These are phyloP conservation scores for Antrozous pallidus DNA, from an alignment of 2,797 vertebrate genomes.

Conservation along the genomic window DNA sequence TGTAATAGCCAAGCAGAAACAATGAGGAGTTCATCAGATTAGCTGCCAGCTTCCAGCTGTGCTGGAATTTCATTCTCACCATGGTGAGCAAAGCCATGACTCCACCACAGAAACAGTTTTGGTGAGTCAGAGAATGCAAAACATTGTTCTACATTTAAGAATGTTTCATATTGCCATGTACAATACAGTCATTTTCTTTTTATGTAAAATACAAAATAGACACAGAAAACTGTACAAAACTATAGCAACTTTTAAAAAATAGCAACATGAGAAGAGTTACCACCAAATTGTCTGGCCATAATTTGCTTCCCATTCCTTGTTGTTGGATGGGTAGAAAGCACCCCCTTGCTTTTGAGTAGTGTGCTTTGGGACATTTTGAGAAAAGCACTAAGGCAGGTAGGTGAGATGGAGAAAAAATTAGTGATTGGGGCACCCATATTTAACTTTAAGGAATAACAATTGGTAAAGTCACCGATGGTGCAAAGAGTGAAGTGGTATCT, in stretches of 20 bases:
- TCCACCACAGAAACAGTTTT: conserved; percentile 73
- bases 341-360: background rate
- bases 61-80: conserved; percentile 80
- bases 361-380: background rate
- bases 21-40: conserved; percentile 75
- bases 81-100: conserved; percentile 80
- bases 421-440: background rate
- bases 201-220: background rate
- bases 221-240: background rate
- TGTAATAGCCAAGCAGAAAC: conserved; percentile 76
- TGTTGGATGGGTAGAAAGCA: accelerated
- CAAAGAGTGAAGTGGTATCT: background rate
- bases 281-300: background rate
- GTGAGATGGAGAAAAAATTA: background rate
- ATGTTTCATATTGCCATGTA: background rate
- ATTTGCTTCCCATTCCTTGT: background rate
- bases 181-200: background rate
- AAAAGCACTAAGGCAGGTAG: background rate
- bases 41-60: conserved; percentile 80
- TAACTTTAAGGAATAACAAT: background rate
- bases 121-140: conserved; percentile 66
- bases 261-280: background rate
- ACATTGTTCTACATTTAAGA: background rate
- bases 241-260: background rate
- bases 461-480: background rate